phyloP scores from a whole-genome alignment of 2,113 vertebrate genomes.

The Camelus bactrianus region DNA sequence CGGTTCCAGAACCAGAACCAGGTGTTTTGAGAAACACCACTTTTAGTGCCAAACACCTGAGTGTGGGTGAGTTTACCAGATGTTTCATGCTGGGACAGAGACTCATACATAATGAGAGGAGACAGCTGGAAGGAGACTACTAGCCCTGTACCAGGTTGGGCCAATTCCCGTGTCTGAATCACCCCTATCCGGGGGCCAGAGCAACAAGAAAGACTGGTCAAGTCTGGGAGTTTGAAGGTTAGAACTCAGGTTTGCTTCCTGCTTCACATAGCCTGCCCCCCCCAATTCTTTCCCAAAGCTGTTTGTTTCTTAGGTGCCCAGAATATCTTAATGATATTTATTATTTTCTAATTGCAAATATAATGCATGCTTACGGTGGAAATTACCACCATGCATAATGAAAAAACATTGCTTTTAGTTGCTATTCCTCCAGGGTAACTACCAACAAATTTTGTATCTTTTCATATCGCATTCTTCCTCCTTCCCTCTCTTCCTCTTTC shows the following conservation, averaged over 20 bases:
- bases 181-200: neutral
- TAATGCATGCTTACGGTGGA: neutral
- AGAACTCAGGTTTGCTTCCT: neutral
- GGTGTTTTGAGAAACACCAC: neutral
- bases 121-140: neutral
- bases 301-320: neutral
- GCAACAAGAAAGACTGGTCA: neutral
- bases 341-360: conserved; percentile 34
- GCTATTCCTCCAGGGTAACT: neutral
- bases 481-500: neutral
- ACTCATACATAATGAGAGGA: neutral
- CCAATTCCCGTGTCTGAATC: neutral
- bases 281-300: neutral
- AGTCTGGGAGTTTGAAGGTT: neutral
- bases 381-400: neutral
- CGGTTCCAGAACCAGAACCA: neutral
- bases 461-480: neutral
- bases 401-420: neutral
- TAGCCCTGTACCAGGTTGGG: neutral
- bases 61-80: neutral
- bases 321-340: neutral
- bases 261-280: neutral
- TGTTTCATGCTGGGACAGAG: neutral
- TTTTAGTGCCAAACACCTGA: neutral
- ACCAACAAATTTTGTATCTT: neutral